Evolutionary conservation across 1,140 invertebrate species (phyloP), one percentile per base, ranked within the genome.

Genomic region (Lepidurus couesii): DNA sequence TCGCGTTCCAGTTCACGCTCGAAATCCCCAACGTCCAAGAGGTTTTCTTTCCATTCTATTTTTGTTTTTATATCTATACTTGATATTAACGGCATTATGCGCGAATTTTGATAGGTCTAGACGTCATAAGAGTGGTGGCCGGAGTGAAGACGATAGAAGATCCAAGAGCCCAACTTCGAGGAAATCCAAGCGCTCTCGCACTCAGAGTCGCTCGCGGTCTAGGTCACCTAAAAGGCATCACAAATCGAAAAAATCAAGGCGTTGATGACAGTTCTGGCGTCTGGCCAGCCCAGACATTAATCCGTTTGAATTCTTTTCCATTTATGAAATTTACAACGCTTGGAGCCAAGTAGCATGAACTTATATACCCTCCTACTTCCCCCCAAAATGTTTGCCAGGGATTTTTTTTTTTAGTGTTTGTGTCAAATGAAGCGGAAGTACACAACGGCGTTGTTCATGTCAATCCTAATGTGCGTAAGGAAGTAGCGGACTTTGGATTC

Each of bases 1-100:
- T 44, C 43, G n/a, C 42, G 42, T 44, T 78, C 77, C 11, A 65
- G 43, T n/a, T 78, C 53, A 11, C 21, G 53, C 11, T 74, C 53
- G 73, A 42, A 42, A 42, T 74, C 73, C 44, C 45, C 44, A 77
- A 53, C 76, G 42, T 26, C 76, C n/a, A 77, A 65, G 16, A 77
- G 65, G 76, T 77, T 65, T 65, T 7, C 8, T 65, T 65, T 65
- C 53, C 9, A 13, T 65, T 65, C 53, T 4, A 65, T 65, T 10
- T 1, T 16, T 65, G 4, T 21, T 16, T 13, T 7, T 16, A 16
- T 65, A 9, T 34, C 1, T 16, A 5, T 9, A 65, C 6, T 47
- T 16, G 53, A 13, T 7, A 65, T n/a, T 21, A 16, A 7, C 21
- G 45, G 5, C 16, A 21, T 65, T 7, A 47, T 65, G 6, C 4